phyloP scores from a whole-genome alignment of 2,888 invertebrate genomes.

The Trileptium ribeirensis region DNA sequence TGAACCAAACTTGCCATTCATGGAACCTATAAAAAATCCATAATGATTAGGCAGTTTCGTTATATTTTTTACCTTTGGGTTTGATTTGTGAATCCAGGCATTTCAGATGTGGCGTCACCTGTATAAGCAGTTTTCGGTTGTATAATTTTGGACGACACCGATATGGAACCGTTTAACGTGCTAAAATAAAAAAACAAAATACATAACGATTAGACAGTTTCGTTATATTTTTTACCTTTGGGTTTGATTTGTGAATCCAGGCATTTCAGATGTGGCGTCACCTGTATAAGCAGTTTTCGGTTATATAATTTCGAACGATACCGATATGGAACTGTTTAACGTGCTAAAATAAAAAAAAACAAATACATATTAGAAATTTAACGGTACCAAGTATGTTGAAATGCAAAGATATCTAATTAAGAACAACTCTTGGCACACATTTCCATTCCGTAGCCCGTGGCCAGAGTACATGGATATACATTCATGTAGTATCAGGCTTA shows the following conservation, averaged over 20 bases:
- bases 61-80: not conserved
- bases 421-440: no score
- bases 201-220: no score
- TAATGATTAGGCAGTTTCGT: no score
- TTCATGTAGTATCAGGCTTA: no score
- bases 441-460: no score
- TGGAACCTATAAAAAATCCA: no score
- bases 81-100: not conserved
- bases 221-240: not conserved
- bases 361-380: no score
- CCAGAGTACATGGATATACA: no score
- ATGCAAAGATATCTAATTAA: no score
- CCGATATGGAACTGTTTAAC: constrained; percentile 14
- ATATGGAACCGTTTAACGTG: constrained; percentile 16
- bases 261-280: not conserved
- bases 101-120: not conserved
- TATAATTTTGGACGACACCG: constrained; percentile 17
- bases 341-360: not conserved
- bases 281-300: not conserved
- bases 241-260: not conserved
- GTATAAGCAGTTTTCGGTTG: constrained; percentile 8
- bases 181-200: not conserved
- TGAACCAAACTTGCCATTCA: no score
- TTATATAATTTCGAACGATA: constrained; percentile 17
- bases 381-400: no score